These are phyloP conservation scores for Oscheius sp. DNA, from an alignment of 2,888 invertebrate species.

Conservation along the genomic window DNA sequence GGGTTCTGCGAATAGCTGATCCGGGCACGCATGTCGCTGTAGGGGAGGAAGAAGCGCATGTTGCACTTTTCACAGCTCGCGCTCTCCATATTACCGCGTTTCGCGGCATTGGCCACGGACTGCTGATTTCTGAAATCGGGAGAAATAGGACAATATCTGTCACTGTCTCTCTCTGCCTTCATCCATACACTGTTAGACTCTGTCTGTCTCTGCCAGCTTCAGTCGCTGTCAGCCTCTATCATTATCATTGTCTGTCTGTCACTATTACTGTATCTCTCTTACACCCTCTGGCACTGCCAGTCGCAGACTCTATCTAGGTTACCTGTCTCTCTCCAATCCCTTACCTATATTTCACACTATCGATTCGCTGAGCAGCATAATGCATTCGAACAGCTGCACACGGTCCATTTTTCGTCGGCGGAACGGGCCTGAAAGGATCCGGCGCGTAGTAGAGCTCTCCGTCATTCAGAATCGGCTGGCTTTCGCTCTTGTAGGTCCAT, in stretches of 20 bases:
- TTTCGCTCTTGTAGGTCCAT: slow-evolving; percentile 32
- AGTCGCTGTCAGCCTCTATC: not conserved
- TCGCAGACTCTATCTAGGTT: too few relatives aligned
- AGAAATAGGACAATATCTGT: too few relatives aligned
- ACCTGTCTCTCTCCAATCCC: too few relatives aligned
- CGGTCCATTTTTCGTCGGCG: slow-evolving; percentile 19
- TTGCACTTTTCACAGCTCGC: slow-evolving; percentile 31
- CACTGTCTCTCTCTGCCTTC: not conserved
- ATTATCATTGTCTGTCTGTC: too few relatives aligned
- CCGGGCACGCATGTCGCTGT: slow-evolving; percentile 17
- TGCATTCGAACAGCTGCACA: slow-evolving; percentile 30
- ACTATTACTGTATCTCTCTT: too few relatives aligned
- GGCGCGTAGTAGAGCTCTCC: slow-evolving; percentile 22
- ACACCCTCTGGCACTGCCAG: too few relatives aligned
- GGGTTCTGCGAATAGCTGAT: slow-evolving; percentile 26
- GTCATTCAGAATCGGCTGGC: not conserved
- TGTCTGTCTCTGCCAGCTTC: too few relatives aligned
- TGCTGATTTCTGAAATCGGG: slow-evolving; percentile 20
- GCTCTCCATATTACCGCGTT: slow-evolving; percentile 27
- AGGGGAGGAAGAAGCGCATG: slow-evolving; percentile 31
- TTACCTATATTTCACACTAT: slow-evolving; percentile 33
- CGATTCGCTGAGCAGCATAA: slow-evolving; percentile 27
- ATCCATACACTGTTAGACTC: not conserved
- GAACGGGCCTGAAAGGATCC: slow-evolving; percentile 30
- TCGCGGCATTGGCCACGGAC: slow-evolving; percentile 6